A percentile compares a stretch with the other conserved stretches of the same genome.
phyloP scores from a whole-genome alignment of 2,113 vertebrate genomes.

The Microcebus tavaratra region DNA sequence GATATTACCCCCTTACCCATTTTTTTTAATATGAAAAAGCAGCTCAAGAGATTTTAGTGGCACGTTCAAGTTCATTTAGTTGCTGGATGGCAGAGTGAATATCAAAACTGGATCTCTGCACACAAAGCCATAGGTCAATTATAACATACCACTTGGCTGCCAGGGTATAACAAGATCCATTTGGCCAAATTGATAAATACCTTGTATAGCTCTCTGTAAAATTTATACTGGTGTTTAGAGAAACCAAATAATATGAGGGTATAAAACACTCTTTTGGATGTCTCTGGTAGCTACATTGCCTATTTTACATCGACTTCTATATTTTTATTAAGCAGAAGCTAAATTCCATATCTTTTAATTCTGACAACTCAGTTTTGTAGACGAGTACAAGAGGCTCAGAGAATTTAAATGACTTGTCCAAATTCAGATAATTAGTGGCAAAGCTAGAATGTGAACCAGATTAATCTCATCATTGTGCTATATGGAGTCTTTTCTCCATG shows the following conservation, averaged over 20 bases:
- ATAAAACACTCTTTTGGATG: not conserved
- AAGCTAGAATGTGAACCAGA: not conserved
- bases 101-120: not conserved
- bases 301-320: not conserved
- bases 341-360: constrained; percentile 1
- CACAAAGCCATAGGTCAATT: not conserved
- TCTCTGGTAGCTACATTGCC: not conserved
- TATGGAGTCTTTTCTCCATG: not conserved
- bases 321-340: not conserved
- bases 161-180: not conserved
- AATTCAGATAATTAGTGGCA: not conserved
- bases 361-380: not conserved
- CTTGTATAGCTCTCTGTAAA: not conserved
- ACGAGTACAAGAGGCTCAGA: not conserved
- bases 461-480: not conserved
- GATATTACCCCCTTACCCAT: accelerated
- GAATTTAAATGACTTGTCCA: not conserved
- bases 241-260: not conserved
- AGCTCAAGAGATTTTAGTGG: not conserved
- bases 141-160: not conserved
- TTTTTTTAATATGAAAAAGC: not conserved
- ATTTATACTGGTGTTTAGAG: not conserved
- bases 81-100: not conserved
- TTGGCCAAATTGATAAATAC: not conserved
- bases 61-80: not conserved